Conservation (phyloP, 1,140 invertebrate species). For the Ganaspis sp. region DNA sequence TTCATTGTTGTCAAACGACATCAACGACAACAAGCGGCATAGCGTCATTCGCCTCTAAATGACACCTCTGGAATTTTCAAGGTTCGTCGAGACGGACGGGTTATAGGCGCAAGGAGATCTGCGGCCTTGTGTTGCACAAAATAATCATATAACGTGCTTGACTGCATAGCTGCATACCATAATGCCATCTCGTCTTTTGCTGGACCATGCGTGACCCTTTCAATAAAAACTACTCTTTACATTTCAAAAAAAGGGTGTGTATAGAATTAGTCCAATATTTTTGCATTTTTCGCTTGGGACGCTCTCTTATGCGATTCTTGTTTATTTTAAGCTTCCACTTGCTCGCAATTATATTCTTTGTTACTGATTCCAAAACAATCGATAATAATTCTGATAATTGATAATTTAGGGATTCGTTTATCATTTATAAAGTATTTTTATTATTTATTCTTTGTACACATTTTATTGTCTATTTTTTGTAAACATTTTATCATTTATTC, state of each 20-base stretch:
- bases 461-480: too few relatives aligned
- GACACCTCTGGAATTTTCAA: slow-evolving; percentile 53
- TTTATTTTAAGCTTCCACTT: too few relatives aligned
- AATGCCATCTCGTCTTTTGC: slow-evolving; percentile 53
- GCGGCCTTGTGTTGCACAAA: slow-evolving; percentile 64
- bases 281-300: too few relatives aligned
- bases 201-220: slow-evolving; percentile 35
- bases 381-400: too few relatives aligned
- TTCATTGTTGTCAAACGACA: slow-evolving; percentile 17
- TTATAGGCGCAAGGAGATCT: slow-evolving; percentile 55
- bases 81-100: slow-evolving; percentile 50
- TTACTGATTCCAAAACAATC: too few relatives aligned
- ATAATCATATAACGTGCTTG: slow-evolving; percentile 67
- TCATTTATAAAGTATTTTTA: too few relatives aligned
- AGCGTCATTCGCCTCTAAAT: slow-evolving; percentile 51
- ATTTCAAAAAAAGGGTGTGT: not conserved
- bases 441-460: too few relatives aligned
- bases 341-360: too few relatives aligned
- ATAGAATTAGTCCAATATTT: too few relatives aligned
- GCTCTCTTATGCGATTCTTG: too few relatives aligned
- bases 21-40: slow-evolving; percentile 41
- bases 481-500: too few relatives aligned
- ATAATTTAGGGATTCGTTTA: too few relatives aligned
- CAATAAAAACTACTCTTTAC: not conserved
- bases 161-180: slow-evolving; percentile 69